Percentiles rank a stretch among this genome's conserved stretches.
Evolutionary conservation across 2,113 vertebrate genomes (phyloP).

Genomic region (Nothobranchius furzeri): DNA sequence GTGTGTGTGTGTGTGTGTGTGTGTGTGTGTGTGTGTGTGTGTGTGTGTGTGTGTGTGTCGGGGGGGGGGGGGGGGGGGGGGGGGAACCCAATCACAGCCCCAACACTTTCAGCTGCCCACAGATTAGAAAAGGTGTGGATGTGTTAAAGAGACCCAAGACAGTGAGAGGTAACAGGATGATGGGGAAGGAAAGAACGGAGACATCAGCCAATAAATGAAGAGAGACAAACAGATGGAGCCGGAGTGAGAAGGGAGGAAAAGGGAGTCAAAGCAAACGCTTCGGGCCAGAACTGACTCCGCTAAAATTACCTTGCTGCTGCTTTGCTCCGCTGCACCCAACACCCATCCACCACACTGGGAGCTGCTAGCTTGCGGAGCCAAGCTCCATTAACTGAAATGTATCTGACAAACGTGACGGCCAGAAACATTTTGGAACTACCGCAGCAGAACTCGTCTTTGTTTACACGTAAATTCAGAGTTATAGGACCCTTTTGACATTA

Average conservation of each 20-base stretch:
- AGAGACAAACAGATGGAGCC: constrained; percentile 14
- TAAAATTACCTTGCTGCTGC: constrained; percentile 63
- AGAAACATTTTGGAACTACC: constrained; percentile 17
- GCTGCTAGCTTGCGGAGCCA: constrained; percentile 31
- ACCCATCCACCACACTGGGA: constrained; percentile 50
- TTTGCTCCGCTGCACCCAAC: constrained; percentile 59
- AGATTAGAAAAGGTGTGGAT: neutral
- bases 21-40: no score
- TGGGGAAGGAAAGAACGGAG: neutral
- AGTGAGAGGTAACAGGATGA: neutral
- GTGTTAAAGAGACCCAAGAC: neutral
- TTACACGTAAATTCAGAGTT: neutral
- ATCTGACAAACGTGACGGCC: constrained; percentile 36
- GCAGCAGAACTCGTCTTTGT: constrained; percentile 12
- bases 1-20: no score
- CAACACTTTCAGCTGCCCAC: neutral
- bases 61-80: neutral
- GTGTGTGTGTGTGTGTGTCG: no score
- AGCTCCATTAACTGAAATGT: constrained; percentile 20
- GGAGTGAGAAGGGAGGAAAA: neutral
- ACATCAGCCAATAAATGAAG: constrained; percentile 12
- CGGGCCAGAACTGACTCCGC: constrained; percentile 65
- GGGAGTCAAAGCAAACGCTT: constrained; percentile 33
- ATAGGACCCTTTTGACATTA: neutral
- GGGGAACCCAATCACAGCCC: no score